Evolutionary conservation across 2,113 vertebrate species (phyloP).

Genomic region (Anser cygnoides): DNA sequence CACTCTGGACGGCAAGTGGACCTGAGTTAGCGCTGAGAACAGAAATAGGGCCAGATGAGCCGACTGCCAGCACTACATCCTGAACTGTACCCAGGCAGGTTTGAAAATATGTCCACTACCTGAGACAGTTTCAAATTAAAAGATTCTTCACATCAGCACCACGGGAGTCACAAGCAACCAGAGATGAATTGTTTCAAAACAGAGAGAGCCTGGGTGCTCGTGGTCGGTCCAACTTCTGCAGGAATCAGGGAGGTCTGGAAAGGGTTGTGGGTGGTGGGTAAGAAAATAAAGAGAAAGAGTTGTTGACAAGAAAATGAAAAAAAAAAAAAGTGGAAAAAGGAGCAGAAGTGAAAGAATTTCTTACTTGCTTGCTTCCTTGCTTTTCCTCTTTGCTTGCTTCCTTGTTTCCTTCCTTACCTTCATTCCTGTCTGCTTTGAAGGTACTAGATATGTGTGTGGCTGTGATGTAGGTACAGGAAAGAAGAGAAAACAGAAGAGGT

Average conservation of each 20-base stretch:
- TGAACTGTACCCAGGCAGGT: background rate
- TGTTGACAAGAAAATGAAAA: background rate
- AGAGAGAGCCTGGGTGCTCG: background rate
- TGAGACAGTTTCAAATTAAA: background rate
- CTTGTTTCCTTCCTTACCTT: background rate
- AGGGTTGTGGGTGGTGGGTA: background rate
- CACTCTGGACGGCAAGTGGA: background rate
- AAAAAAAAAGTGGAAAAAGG: background rate
- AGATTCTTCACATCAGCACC: background rate
- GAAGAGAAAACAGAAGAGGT: background rate
- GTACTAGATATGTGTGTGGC: background rate
- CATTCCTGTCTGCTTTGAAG: background rate
- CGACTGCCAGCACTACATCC: background rate
- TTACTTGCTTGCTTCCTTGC: background rate
- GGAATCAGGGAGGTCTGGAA: background rate
- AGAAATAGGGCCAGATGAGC: background rate
- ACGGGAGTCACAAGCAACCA: background rate
- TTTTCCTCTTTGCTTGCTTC: background rate
- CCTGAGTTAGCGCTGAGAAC: background rate
- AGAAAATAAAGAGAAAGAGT: background rate
- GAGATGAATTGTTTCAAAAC: background rate
- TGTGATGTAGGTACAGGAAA: background rate
- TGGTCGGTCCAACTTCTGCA: fast-evolving
- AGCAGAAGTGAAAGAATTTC: background rate
- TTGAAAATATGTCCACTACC: background rate